Evolutionary conservation across 2,113 vertebrate genomes (phyloP), one percentile per base, ranked within the genome.

Genomic region (Chlorocebus sabaeus): DNA sequence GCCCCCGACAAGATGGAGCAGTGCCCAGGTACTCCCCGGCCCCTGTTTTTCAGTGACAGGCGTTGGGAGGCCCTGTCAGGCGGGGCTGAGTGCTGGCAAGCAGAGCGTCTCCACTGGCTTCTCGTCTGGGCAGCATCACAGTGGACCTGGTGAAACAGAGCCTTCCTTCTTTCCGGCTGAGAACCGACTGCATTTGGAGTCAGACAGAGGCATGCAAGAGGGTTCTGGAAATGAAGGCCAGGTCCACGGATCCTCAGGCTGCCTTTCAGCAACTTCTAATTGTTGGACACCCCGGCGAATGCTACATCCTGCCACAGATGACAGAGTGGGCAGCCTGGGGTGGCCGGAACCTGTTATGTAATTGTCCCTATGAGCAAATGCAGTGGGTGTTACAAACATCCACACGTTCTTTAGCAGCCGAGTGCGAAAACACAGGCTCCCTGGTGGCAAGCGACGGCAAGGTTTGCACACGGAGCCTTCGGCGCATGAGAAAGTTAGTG

Each of bases 21-120:
- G 32, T 57, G 93, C 90, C 12, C 0, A 35, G 35, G 68, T 6
- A n/a, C 87, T 61, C 97, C 95, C 68, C 95, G 14, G 4, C 32
- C 64, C 32, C 64, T 68, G 14, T 27, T 64, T 64, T 64, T 64
- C 97, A 64, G 90, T 79, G 59, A 52, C 0, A 86, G 96, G 90
- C 94, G 89, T 93, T 83, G 85, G 96, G 93, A 72, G 92, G 89
- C 90, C 82, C 91, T 89, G 93, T 79, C 96, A 93, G 96, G 96
- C 89, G 81, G 94, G 78, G 94, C 90, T 14, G 59, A 86, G 94
- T 91, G 52, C 89, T 96, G 97, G 96, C 92, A 35, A 73, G 89
- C 27, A 89, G 45, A 50, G 95, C 59, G 82, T 97, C 86, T 82
- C 67, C 35, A 79, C 95, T 95, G 97, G 76, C 89, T 94, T 75